Percentiles rank a stretch among this genome's conserved stretches.
Conservation (phyloP, 2,113 vertebrate genomes). For the Hemichromis elongatus region DNA sequence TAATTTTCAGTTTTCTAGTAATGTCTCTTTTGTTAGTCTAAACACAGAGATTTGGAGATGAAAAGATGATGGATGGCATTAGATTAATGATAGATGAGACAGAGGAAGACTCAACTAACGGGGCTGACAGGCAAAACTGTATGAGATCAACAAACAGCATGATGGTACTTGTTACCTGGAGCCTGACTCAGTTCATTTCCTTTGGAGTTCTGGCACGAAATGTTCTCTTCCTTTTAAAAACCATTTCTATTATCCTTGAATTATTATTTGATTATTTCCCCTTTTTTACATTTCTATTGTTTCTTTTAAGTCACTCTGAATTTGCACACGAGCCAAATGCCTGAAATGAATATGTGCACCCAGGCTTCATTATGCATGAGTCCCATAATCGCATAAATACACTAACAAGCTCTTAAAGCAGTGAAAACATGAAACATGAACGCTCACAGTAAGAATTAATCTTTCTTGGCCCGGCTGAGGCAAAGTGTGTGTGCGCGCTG, state of each 20-base stretch:
- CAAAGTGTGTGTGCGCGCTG: background rate
- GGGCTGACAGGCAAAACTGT: constrained; percentile 46
- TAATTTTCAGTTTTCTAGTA: constrained; percentile 32
- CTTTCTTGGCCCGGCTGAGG: constrained; percentile 9
- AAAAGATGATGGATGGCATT: constrained; percentile 60
- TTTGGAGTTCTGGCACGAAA: background rate
- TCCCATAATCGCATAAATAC: constrained; percentile 44
- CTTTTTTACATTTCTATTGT: background rate
- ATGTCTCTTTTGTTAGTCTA: constrained; percentile 35
- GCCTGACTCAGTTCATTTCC: background rate
- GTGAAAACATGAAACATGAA: constrained; percentile 51
- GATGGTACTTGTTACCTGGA: constrained; percentile 25
- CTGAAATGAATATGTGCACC: constrained; percentile 20
- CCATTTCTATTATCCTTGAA: background rate
- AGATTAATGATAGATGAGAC: constrained; percentile 63
- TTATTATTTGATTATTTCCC: background rate
- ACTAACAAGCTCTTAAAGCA: constrained; percentile 52
- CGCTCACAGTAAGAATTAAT: constrained; percentile 28
- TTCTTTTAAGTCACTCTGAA: background rate
- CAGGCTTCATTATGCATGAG: constrained; percentile 5
- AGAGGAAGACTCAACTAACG: constrained; percentile 16
- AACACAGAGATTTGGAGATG: constrained; percentile 47
- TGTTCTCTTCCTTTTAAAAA: constrained; percentile 1
- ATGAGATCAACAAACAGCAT: constrained; percentile 27
- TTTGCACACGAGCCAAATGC: background rate